phyloP scores from a whole-genome alignment of 1,140 invertebrate genomes.

The Brachionus sp. region DNA sequence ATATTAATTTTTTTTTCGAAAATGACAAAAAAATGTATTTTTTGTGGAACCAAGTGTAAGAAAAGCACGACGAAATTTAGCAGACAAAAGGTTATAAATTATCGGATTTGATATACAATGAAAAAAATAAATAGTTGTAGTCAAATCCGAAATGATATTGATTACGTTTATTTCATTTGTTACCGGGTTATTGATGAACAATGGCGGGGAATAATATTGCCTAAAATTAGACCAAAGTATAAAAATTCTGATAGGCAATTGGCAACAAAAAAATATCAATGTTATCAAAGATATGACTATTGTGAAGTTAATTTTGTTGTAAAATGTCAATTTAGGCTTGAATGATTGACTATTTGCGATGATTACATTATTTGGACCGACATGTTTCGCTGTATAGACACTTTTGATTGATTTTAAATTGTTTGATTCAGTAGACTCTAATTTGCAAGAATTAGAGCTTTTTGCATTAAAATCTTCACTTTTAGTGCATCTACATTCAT shows the following conservation, averaged over 20 bases:
- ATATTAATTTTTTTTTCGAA: not conserved
- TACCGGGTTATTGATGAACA: not conserved
- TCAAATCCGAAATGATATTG: constrained; percentile 9
- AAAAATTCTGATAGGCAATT: constrained; percentile 32
- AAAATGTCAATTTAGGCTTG: not conserved
- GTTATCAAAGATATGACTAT: constrained; percentile 35
- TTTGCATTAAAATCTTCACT: not conserved
- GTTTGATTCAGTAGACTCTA: not conserved
- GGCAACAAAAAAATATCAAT: constrained; percentile 41
- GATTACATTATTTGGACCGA: not conserved
- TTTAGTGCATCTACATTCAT: constrained; percentile 10
- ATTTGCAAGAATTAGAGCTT: not conserved
- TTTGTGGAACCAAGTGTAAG: not conserved
- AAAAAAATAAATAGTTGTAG: constrained; percentile 3
- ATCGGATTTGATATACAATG: constrained; percentile 40
- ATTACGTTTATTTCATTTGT: not conserved
- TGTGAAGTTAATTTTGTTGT: constrained; percentile 37
- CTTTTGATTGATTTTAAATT: not conserved
- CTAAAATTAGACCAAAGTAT: constrained; percentile 29
- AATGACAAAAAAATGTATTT: not conserved
- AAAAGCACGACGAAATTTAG: constrained; percentile 39
- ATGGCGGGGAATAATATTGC: not conserved
- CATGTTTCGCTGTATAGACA: not conserved
- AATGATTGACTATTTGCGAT: not conserved
- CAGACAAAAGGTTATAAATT: constrained; percentile 40